These are phyloP conservation scores for Cantharis nigra DNA, from an alignment of 2,888 invertebrate species.

Conservation along the genomic window DNA sequence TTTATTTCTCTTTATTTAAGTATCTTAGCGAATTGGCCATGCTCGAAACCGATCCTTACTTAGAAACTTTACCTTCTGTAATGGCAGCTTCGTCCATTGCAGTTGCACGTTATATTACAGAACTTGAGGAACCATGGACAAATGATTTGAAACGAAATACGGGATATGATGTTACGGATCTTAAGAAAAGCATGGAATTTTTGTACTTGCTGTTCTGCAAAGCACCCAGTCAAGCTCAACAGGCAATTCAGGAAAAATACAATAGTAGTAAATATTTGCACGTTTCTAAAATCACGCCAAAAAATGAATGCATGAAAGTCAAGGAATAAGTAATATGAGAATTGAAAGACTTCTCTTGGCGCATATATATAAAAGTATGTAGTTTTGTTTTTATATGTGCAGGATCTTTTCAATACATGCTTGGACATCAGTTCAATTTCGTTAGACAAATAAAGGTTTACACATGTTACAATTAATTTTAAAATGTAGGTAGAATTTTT, in stretches of 20 bases:
- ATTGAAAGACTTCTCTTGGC: not conserved
- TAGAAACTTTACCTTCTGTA: slow-evolving; percentile 80
- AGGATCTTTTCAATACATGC: not conserved
- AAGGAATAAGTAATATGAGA: slow-evolving; percentile 4
- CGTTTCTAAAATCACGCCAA: slow-evolving; percentile 39
- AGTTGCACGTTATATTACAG: slow-evolving; percentile 73
- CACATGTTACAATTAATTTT: not conserved
- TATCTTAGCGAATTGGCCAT: slow-evolving; percentile 84
- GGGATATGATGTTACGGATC: slow-evolving; percentile 69
- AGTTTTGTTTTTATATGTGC: not conserved
- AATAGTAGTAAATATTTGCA: slow-evolving; percentile 68
- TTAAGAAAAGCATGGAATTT: slow-evolving; percentile 69
- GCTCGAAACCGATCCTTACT: slow-evolving; percentile 84
- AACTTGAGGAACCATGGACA: slow-evolving; percentile 69
- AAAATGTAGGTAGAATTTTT: not conserved
- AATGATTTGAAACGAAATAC: slow-evolving; percentile 65
- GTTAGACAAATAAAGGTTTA: not conserved
- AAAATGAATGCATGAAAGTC: slow-evolving; percentile 19
- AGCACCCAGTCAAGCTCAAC: slow-evolving; percentile 71
- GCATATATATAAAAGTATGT: not conserved
- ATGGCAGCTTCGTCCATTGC: slow-evolving; percentile 83
- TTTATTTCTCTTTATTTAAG: slow-evolving; percentile 55
- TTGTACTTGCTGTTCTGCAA: slow-evolving; percentile 72
- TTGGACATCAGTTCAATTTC: not conserved
- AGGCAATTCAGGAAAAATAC: slow-evolving; percentile 90